Conservation (phyloP, 2,888 invertebrate genomes). For the Eucera pruinosa region DNA sequence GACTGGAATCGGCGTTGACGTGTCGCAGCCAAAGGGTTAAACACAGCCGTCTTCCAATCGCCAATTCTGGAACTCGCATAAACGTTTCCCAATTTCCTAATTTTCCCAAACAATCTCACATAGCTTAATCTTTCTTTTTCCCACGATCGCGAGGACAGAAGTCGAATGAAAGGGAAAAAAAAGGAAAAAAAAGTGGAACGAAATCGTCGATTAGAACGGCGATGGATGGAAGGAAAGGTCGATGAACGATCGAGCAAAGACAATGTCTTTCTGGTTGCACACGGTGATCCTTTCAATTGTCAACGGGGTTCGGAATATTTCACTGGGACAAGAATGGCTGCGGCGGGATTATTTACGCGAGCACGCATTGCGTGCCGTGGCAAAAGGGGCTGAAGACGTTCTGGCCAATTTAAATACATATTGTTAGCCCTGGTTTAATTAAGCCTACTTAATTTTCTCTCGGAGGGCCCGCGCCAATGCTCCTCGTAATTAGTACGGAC, state of each 20-base stretch:
- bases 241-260: constrained; percentile 25
- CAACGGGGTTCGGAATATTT: too few relatives aligned
- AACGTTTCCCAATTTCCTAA: too few relatives aligned
- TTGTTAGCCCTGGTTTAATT: constrained; percentile 80
- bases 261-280: constrained; percentile 22
- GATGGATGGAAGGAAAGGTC: too few relatives aligned
- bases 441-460: constrained; percentile 80
- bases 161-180: background rate
- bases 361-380: constrained; percentile 14
- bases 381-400: constrained; percentile 52
- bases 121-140: too few relatives aligned
- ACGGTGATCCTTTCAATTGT: too few relatives aligned
- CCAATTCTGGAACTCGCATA: too few relatives aligned
- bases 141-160: too few relatives aligned
- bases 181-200: background rate
- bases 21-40: too few relatives aligned
- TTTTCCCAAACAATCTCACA: too few relatives aligned
- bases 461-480: constrained; percentile 73
- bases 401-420: constrained; percentile 79
- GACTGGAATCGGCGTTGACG: too few relatives aligned
- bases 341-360: constrained; percentile 31
- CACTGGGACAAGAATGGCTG: constrained; percentile 26
- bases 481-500: constrained; percentile 80
- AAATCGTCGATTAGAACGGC: background rate
- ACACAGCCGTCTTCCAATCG: too few relatives aligned